Evolutionary conservation across 2,113 vertebrate genomes (phyloP), one percentile per base, ranked within the genome.

Genomic region (Seriola quinqueradiata): DNA sequence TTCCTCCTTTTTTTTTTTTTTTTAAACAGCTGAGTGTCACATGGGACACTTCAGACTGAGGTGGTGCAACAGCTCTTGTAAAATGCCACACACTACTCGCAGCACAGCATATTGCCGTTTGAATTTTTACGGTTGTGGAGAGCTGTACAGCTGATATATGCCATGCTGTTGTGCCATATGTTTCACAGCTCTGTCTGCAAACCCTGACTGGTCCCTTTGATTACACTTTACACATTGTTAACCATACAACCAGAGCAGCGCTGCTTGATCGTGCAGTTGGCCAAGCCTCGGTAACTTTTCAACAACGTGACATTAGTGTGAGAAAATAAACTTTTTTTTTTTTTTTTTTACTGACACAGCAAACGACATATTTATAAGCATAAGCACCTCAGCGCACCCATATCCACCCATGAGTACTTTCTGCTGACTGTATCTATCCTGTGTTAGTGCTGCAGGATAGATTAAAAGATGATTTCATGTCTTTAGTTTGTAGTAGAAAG

Each of bases 171-270:
- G 70, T 71, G 75, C 87, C 92, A 92, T 92, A 92, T 94, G 93
- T 82, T 90, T 88, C 89, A 79, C 87, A 92, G 89, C 87, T 89
- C 86, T 81, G 69, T 88, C 83, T 78, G 63, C 79, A 83, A 81
- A 69, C 86, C 86, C 85, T 86, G 90, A 83, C 83, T 84, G 86
- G 75, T 88, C 83, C 69, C 84, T 81, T 89, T 91, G 88, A 92
- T 92, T 90, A 91, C 89, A 89, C 81, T 91, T 88, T 88, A 82
- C 92, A 92, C 90, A 44, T 80, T 86, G 91, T 92, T 92, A 93
- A 85, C 70, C 58, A 44, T 75, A 77, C 44, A 70, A 78, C 61
- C 72, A 77, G 36, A 65, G 72, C 44, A 21, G 57, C 25, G 21
- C 63, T 17, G 48, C 59, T 59, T 5, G 12, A 77, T 36, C 60